phyloP scores from a whole-genome alignment of 2,797 vertebrate genomes.

The Labeo calbasu region DNA sequence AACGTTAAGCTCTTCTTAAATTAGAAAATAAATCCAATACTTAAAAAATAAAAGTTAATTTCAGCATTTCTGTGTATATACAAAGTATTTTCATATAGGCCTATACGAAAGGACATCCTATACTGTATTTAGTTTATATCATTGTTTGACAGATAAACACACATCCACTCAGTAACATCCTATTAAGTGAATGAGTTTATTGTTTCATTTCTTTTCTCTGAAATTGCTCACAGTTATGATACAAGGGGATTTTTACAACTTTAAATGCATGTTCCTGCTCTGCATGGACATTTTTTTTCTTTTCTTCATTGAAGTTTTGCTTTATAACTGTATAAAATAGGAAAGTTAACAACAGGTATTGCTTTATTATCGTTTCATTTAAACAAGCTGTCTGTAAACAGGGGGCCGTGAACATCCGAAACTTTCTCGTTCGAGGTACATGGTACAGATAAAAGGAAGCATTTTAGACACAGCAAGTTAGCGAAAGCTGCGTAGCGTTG shows the following conservation, averaged over 20 bases:
- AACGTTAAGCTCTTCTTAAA: not conserved
- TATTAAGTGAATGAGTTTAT: conserved; percentile 93
- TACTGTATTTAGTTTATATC: not conserved
- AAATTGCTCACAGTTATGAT: conserved; percentile 95
- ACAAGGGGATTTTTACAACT: conserved; percentile 87
- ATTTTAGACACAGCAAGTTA: conserved; percentile 59
- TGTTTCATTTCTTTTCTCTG: conserved; percentile 76
- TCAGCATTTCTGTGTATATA: not conserved
- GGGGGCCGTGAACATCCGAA: conserved; percentile 68
- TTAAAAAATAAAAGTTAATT: not conserved
- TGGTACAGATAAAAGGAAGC: conserved; percentile 85
- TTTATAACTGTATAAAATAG: conserved; percentile 86
- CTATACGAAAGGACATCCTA: not conserved
- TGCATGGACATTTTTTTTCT: conserved; percentile 66
- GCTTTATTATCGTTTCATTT: conserved; percentile 82
- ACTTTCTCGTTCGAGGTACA: conserved; percentile 75
- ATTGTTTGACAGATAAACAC: not conserved
- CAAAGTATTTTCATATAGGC: not conserved
- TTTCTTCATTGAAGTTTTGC: conserved; percentile 36
- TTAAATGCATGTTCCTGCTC: conserved; percentile 86
- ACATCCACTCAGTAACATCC: conserved; percentile 40
- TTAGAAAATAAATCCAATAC: not conserved
- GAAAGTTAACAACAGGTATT: conserved; percentile 90
- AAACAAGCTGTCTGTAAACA: conserved; percentile 71
- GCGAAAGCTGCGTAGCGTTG: not conserved